Evolutionary conservation across 2,113 vertebrate genomes (phyloP), one percentile per base, ranked within the genome.

Genomic region (Sinocyclocheilus grahami): DNA sequence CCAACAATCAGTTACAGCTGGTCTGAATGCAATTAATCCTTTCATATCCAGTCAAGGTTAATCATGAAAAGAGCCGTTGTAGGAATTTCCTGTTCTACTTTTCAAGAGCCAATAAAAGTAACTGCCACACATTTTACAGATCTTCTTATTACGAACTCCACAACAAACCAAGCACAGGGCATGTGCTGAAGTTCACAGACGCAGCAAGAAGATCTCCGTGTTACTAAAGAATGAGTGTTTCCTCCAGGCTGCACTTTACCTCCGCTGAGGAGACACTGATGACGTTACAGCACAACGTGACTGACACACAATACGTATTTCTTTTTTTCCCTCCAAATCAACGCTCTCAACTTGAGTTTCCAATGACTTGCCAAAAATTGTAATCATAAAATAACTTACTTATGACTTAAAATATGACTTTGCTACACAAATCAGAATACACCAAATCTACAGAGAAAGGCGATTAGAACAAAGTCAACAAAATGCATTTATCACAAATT

Each of bases 71-170:
- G 71, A 39, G 76, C 42, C 48, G 33, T 37, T 39, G 48, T 6
- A 81, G 69, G 76, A 53, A 71, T 86, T 84, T 89, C 85, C 82
- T 86, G 85, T 82, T 80, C 76, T 77, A 67, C 85, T 89, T 77
- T 85, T 65, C n/a, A 53, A 83, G 30, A 22, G 39, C 80, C 72
- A 65, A 27, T 71, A 86, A 77, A 46, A 81, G 37, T 14, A 27
- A 78, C 37, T 80, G 80, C 18, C 55, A 82, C 48, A 48, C 22
- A 81, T 48, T 85, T 85, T 46, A 79, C 63, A 79, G 63, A 85
- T 33, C 39, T 63, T 22, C 75, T 71, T n/a, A 55, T 80, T 74
- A 33, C 48, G 79, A 58, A 39, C 9, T 30, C 55, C 78, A 83
- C 27, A 7, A 58, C 13, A 60, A 79, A 72, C 33, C 78, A 62